Conservation (phyloP, 2,113 vertebrate species). For the Tyto alba region DNA sequence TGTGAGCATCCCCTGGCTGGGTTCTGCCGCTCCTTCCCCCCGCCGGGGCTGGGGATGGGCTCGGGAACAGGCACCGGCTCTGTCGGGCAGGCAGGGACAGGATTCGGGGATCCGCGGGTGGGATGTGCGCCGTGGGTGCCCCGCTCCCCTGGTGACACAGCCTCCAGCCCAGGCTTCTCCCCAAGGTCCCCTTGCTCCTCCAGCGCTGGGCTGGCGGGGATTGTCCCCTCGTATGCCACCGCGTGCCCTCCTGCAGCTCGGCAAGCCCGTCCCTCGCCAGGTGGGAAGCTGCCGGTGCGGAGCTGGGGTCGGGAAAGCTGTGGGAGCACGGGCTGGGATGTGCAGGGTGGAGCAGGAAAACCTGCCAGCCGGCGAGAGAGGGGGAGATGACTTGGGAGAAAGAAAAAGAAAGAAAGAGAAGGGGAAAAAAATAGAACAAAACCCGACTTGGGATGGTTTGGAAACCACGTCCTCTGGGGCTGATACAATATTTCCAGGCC, state of each 20-base stretch:
- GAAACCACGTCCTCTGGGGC: constrained; percentile 38
- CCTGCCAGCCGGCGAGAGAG: not conserved
- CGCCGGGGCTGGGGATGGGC: rapidly evolving
- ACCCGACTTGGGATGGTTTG: not conserved
- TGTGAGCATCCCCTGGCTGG: not conserved
- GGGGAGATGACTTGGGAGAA: not conserved
- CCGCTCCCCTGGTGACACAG: rapidly evolving
- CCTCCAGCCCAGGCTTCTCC: not conserved
- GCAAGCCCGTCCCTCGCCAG: rapidly evolving
- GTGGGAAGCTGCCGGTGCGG: rapidly evolving
- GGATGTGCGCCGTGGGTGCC: not conserved
- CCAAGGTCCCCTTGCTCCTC: not conserved
- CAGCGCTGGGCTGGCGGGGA: not conserved
- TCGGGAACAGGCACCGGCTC: rapidly evolving
- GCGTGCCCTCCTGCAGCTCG: not conserved
- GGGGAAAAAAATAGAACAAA: constrained; percentile 20
- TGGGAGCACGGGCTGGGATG: not conserved
- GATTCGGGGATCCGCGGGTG: not conserved
- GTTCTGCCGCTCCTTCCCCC: not conserved
- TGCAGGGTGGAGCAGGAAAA: constrained; percentile 37
- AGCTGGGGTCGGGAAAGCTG: not conserved
- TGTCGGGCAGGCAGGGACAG: not conserved
- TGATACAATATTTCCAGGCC: constrained; percentile 58
- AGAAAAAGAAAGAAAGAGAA: not conserved
- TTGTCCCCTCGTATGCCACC: not conserved